Conservation (phyloP, 1,140 invertebrate genomes). For the Lasaia peninsularis region DNA sequence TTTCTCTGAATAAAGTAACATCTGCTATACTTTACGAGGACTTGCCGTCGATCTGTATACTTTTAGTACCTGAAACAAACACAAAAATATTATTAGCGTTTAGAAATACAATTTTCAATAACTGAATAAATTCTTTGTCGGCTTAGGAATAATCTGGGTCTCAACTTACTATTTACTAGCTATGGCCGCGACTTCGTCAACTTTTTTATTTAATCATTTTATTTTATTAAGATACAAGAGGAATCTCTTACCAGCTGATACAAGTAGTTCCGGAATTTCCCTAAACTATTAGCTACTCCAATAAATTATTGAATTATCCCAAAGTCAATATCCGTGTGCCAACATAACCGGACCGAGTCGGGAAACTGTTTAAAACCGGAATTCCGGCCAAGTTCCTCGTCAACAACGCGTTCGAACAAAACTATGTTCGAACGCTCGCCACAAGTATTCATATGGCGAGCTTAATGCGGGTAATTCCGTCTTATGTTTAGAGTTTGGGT, state of each 20-base stretch:
- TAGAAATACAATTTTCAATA: too few species aligned
- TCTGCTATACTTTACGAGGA: neutral
- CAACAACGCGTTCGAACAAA: neutral
- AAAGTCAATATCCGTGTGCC: neutral
- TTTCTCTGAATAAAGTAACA: too few species aligned
- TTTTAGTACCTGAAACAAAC: conserved; percentile 12
- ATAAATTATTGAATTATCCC: conserved; percentile 4
- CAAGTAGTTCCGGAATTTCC: neutral
- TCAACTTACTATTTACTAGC: too few species aligned
- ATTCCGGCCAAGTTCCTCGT: conserved; percentile 3
- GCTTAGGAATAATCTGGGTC: too few species aligned
- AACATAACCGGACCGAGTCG: neutral
- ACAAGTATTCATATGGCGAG: neutral
- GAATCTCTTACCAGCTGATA: neutral
- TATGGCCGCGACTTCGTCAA: too few species aligned
- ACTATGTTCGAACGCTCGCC: neutral
- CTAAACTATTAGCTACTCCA: neutral
- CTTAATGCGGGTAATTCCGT: neutral
- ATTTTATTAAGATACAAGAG: too few species aligned
- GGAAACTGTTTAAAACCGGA: conserved; percentile 8
- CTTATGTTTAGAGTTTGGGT: neutral
- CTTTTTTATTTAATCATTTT: too few species aligned
- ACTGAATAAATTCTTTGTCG: too few species aligned
- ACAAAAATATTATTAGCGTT: neutral
- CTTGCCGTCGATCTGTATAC: neutral